These are phyloP conservation scores for Epistrophe eligans DNA, from an alignment of 2,888 invertebrate species.

Conservation along the genomic window DNA sequence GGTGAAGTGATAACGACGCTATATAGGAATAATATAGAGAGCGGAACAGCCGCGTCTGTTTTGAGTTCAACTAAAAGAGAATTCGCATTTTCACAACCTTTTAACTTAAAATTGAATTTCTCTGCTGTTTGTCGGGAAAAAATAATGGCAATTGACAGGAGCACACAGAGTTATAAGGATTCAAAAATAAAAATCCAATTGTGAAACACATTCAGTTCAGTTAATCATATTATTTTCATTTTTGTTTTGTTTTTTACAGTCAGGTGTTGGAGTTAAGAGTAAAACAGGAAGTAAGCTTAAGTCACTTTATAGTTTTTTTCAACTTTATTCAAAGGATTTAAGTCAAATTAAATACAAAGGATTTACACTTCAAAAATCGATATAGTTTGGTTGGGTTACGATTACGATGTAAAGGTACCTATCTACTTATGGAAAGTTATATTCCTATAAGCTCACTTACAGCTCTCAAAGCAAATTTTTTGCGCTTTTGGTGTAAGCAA, in stretches of 20 bases:
- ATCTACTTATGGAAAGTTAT: too few species aligned
- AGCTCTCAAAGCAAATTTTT: too few species aligned
- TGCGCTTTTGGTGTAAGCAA: too few species aligned
- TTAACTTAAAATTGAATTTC: constrained; percentile 67
- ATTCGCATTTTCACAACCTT: constrained; percentile 32
- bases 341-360: not conserved
- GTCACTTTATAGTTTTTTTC: not conserved
- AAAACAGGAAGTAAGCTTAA: not conserved
- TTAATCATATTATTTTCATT: constrained; percentile 17
- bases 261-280: constrained; percentile 13
- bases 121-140: constrained; percentile 35
- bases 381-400: too few species aligned
- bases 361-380: too few species aligned
- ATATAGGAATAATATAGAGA: not conserved
- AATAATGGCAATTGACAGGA: constrained; percentile 71
- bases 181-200: constrained; percentile 48
- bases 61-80: constrained; percentile 3
- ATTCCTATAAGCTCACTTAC: too few species aligned
- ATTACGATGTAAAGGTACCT: too few species aligned
- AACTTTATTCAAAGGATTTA: not conserved
- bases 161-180: constrained; percentile 13
- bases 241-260: not conserved
- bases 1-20: constrained; percentile 20
- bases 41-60: constrained; percentile 45
- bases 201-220: constrained; percentile 33